Percentiles rank a stretch among this genome's conserved stretches.
Evolutionary conservation across 1,140 invertebrate genomes (phyloP).

Genomic region (Lutraria rhynchaena): DNA sequence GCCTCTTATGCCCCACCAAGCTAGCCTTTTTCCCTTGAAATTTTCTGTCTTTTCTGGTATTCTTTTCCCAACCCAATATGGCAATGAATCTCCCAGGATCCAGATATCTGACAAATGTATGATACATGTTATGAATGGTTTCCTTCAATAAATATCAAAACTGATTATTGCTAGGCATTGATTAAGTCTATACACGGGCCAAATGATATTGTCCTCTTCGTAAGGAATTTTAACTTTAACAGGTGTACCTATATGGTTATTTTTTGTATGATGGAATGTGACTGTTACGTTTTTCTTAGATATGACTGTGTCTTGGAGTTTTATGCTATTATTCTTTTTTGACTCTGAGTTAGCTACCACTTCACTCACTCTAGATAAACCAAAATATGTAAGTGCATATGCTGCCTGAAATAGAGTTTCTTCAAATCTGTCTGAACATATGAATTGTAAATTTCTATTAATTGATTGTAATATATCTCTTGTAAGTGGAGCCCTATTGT

Average conservation of each 20-base stretch:
- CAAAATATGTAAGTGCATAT: constrained; percentile 45
- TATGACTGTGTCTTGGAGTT: neutral
- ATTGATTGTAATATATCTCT: neutral
- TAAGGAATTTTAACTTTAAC: constrained; percentile 6
- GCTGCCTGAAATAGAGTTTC: constrained; percentile 13
- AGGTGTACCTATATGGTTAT: constrained; percentile 13
- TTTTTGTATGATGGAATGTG: constrained; percentile 13
- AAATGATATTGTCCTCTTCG: neutral
- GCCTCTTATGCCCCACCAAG: constrained; percentile 7
- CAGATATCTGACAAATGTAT: constrained; percentile 3
- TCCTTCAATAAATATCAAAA: too few species aligned
- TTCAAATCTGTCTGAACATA: constrained; percentile 13
- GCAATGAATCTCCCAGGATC: constrained; percentile 9
- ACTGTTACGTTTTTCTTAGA: neutral
- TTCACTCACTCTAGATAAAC: constrained; percentile 42
- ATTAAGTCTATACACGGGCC: neutral
- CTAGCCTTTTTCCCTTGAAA: neutral
- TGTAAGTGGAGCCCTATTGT: constrained; percentile 1
- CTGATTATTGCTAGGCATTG: neutral
- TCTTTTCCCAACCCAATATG: constrained; percentile 12
- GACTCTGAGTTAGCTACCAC: neutral
- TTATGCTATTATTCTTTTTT: neutral
- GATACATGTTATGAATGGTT: too few species aligned
- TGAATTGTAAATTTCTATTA: neutral
- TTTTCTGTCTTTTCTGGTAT: too few species aligned